These are phyloP conservation scores for Macrosiphum euphorbiae DNA, from an alignment of 2,888 invertebrate species.

Conservation along the genomic window DNA sequence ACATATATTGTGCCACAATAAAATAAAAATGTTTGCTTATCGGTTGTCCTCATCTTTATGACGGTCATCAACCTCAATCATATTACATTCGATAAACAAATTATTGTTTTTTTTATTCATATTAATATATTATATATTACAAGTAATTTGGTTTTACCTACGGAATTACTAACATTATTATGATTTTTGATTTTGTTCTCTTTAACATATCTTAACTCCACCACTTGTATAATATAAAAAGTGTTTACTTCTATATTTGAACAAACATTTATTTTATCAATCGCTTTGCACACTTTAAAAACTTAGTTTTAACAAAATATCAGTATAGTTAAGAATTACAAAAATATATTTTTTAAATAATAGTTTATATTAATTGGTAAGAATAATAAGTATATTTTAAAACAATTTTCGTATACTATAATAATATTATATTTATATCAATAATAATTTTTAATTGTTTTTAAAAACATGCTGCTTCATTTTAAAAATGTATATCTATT, in stretches of 20 bases:
- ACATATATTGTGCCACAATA: background rate
- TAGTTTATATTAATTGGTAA: background rate
- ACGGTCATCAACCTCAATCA: background rate
- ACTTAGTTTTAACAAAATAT: background rate
- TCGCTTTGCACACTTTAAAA: background rate
- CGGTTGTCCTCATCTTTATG: background rate
- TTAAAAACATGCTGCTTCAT: no score
- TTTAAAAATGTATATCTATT: background rate
- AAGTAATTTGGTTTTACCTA: background rate
- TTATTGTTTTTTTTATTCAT: background rate
- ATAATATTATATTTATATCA: no score
- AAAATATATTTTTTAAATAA: no score
- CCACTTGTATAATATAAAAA: background rate
- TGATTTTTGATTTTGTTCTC: background rate
- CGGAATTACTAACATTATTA: background rate
- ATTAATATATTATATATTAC: background rate
- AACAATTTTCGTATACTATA: background rate
- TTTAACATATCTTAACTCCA: background rate
- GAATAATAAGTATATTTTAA: background rate
- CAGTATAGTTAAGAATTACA: background rate
- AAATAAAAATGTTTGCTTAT: conserved; percentile 3
- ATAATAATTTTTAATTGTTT: no score
- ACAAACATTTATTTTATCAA: background rate
- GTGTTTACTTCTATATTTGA: background rate
- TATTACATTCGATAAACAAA: background rate